These are phyloP conservation scores for Helicolenus hilgendorfi DNA, from an alignment of 2,797 vertebrate genomes.

Conservation along the genomic window DNA sequence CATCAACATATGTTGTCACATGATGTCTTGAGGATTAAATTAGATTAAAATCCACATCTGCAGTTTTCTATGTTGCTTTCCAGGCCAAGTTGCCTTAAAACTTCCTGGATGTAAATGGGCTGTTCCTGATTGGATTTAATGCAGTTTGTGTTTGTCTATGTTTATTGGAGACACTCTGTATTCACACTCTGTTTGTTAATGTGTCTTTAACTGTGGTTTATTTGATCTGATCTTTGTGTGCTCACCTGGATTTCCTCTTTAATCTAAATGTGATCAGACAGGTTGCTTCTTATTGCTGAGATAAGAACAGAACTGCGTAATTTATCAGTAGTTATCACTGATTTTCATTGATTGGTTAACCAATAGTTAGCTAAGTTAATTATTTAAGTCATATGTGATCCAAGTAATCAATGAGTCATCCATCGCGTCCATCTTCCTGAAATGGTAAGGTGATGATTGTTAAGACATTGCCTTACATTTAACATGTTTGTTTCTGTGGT, in stretches of 20 bases:
- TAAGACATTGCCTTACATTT: background rate
- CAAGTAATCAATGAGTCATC: background rate
- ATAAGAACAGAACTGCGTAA: background rate
- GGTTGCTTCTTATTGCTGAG: background rate
- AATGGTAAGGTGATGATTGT: background rate
- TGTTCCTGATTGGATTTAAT: background rate
- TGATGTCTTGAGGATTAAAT: background rate
- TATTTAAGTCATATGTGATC: background rate
- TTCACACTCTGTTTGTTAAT: background rate
- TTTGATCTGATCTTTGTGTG: background rate
- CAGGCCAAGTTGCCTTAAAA: background rate
- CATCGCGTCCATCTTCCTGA: background rate
- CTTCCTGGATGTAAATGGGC: background rate
- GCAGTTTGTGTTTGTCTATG: background rate
- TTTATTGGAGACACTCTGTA: background rate
- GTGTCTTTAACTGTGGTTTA: background rate
- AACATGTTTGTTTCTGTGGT: slow-evolving; percentile 16
- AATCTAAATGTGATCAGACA: background rate
- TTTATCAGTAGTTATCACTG: background rate
- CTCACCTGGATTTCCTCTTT: background rate
- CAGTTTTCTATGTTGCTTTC: background rate
- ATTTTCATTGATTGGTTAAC: background rate
- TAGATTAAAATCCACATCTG: background rate
- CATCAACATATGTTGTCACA: background rate
- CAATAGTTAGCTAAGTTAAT: background rate